Base-by-base conservation (phyloP, 2,797 vertebrate species). In the Xiphorhynchus erythropygius region DNA sequence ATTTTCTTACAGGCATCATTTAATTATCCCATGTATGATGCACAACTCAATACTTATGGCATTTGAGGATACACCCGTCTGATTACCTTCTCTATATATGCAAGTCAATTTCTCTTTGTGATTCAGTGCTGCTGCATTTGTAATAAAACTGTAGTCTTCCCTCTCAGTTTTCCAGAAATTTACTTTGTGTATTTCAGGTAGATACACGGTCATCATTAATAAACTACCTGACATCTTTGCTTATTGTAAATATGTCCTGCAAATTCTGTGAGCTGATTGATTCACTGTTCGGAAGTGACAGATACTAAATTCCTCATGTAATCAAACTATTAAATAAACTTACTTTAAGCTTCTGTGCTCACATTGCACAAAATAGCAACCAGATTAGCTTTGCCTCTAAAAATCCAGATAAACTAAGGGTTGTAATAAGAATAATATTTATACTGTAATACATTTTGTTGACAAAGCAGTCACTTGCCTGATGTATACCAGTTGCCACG, bases 1-100 rank as follows among this genome's bases (percentile, higher is more conserved):
- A 93, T 85, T 94, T 60, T 65, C 71, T 87, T 83, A 57, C 46
- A 71, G n/a, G 16, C 49, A 78, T 80, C 19, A 50, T 93, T 94
- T 89, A 93, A 80, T 87, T 90, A 68, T 50, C 28, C 25, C 18
- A 13, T 50, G 28, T 70, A 68, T 49, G 82, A 83, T 83, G 60
- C 52, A 77, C 64, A 93, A 14, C 25, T 25, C 57, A 78, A 4
- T 73, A 79, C 12, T 92, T 74, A 68, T 74, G 76, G 42, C 39
- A 56, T 95, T 94, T 8, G 11, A 91, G 69, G 79, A 73, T 76
- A 89, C 69, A 89, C 62, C 84, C 2, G 0, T 73, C 52, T 84
- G 63, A 94, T 84, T 92, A 33, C 18, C 35, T 84, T 35, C 37
- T 74, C 33, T 63, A 2, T 44, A 27, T 16, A 18, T 16, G 57